Evolutionary conservation across 2,797 vertebrate genomes (phyloP).

Genomic region (Kryptolebias ocellatus): DNA sequence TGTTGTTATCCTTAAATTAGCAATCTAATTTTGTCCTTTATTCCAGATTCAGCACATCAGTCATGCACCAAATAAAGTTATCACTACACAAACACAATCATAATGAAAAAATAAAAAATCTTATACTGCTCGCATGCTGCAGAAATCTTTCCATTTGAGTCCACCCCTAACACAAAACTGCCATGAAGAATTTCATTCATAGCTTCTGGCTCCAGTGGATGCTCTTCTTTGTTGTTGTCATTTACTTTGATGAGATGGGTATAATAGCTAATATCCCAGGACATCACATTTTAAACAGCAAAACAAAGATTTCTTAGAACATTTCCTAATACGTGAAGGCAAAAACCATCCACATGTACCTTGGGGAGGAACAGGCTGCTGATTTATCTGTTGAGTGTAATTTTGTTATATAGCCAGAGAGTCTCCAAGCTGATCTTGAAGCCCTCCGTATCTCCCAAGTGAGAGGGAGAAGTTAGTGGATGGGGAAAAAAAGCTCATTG

Average conservation of each 20-base stretch:
- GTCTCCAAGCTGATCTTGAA: slow-evolving; percentile 28
- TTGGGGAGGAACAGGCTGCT: slow-evolving; percentile 4
- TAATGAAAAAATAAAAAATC: slow-evolving; percentile 5
- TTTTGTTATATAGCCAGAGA: slow-evolving; percentile 33
- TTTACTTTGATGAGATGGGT: slow-evolving; percentile 12
- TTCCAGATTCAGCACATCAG: slow-evolving; percentile 3
- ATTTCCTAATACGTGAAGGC: slow-evolving; percentile 5
- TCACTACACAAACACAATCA: not conserved
- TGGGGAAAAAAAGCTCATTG: slow-evolving; percentile 25
- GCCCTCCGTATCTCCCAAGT: slow-evolving; percentile 40
- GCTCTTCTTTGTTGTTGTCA: slow-evolving; percentile 3
- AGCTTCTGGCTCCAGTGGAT: slow-evolving; percentile 3
- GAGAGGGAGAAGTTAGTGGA: slow-evolving; percentile 26
- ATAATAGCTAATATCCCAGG: not conserved
- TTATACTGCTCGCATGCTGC: not conserved
- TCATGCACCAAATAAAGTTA: not conserved
- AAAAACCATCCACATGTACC: slow-evolving; percentile 15
- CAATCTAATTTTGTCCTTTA: not conserved
- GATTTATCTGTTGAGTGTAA: slow-evolving; percentile 35
- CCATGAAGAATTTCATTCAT: not conserved
- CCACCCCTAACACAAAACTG: slow-evolving; percentile 10
- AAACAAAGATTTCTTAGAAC: slow-evolving; percentile 4
- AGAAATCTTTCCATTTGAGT: slow-evolving; percentile 7
- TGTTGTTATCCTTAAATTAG: not conserved
- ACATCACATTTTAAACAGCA: slow-evolving; percentile 1